A percentile compares a stretch with the other conserved stretches of the same genome.
Conservation (phyloP, 2,888 invertebrate genomes). For the Papilio protenor region DNA sequence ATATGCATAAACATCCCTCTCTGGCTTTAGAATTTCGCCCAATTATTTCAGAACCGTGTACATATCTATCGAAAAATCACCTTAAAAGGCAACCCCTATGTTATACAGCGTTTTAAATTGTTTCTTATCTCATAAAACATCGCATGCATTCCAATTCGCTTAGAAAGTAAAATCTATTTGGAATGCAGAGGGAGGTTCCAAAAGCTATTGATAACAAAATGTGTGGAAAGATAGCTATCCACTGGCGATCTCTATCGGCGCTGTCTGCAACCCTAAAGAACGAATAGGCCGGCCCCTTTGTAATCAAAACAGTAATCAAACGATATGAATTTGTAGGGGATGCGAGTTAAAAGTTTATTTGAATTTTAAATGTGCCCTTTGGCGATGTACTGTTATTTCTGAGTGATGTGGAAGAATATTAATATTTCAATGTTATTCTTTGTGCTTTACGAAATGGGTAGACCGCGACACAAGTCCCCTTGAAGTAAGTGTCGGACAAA, state of each 20-base stretch:
- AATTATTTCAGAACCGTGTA: not conserved
- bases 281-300: constrained; percentile 66
- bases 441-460: not conserved
- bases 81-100: not conserved
- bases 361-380: constrained; percentile 68
- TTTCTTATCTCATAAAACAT: not conserved
- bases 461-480: not conserved
- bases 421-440: constrained; percentile 2
- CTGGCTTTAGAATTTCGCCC: too few species aligned
- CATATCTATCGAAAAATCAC: not conserved
- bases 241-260: constrained; percentile 69
- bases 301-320: constrained; percentile 82
- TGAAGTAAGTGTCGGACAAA: not conserved
- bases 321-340: constrained; percentile 68
- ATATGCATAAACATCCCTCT: too few species aligned
- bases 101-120: not conserved
- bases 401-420: constrained; percentile 5
- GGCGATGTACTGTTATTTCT: constrained; percentile 4
- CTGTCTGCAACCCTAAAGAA: constrained; percentile 66
- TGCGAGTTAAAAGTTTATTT: constrained; percentile 71
- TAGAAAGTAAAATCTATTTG: constrained; percentile 6
- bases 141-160: not conserved
- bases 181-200: constrained; percentile 18
- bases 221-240: constrained; percentile 58
- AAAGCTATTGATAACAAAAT: constrained; percentile 45